These are phyloP conservation scores for Zhengitettix transpicula DNA, from an alignment of 2,888 invertebrate genomes.

Conservation along the genomic window DNA sequence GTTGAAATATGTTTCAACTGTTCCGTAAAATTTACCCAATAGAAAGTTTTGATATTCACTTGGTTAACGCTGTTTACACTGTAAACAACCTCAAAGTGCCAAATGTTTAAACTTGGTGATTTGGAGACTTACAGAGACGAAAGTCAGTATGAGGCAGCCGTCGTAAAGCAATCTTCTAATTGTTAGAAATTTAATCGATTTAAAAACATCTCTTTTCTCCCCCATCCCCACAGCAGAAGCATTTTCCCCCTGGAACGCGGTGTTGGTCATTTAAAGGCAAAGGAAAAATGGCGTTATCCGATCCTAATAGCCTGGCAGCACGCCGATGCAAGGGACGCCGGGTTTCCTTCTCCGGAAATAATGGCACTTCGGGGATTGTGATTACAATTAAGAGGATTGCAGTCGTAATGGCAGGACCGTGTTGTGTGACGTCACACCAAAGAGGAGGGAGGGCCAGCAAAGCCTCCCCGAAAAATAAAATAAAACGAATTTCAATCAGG, in stretches of 20 bases:
- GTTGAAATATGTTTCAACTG: no score
- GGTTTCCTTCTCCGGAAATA: neutral
- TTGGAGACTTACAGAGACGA: no score
- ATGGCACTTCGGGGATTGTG: conserved; percentile 9
- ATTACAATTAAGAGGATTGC: conserved; percentile 11
- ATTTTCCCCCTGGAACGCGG: neutral
- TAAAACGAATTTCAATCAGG: neutral
- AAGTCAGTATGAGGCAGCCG: no score
- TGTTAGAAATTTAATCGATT: no score
- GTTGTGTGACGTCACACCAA: conserved; percentile 7
- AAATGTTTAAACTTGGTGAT: no score
- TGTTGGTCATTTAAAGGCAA: neutral
- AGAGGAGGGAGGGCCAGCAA: neutral
- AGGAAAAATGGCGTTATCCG: neutral
- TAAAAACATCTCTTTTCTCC: no score
- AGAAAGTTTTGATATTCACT: no score
- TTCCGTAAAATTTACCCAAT: no score
- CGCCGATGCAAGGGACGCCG: neutral
- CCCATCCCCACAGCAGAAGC: no score
- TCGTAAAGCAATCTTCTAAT: no score
- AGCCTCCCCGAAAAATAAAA: neutral
- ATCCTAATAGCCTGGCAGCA: neutral
- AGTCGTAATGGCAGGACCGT: conserved; percentile 6
- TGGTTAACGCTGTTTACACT: no score
- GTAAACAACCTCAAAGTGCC: no score